Percentiles rank a stretch among this genome's conserved stretches.
phyloP scores from a whole-genome alignment of 2,888 invertebrate genomes.

The Papilio demoleus region DNA sequence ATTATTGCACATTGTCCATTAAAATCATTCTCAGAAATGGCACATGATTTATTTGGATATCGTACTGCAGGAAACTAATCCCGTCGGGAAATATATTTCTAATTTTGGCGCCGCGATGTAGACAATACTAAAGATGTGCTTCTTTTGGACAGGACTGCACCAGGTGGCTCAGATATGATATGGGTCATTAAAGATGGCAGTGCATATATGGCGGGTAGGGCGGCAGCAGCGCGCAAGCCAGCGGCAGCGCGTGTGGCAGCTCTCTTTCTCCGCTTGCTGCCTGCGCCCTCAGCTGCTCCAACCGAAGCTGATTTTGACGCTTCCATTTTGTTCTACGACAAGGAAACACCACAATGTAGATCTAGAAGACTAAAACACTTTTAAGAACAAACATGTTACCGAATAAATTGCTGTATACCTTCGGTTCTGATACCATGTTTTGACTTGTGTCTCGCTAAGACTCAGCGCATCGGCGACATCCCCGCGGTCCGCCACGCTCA shows the following conservation, averaged over 20 bases:
- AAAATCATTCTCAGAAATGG: neutral
- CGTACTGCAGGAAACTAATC: neutral
- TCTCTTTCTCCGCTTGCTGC: conserved; percentile 88
- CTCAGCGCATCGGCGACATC: conserved; percentile 96
- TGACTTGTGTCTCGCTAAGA: conserved; percentile 96
- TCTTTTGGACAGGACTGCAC: neutral
- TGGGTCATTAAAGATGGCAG: conserved; percentile 67
- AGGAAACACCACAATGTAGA: conserved; percentile 1
- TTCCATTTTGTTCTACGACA: conserved; percentile 92
- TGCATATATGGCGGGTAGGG: conserved; percentile 79
- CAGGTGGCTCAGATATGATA: neutral
- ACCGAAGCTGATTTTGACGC: conserved; percentile 92
- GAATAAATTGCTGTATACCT: conserved; percentile 78
- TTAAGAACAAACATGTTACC: neutral
- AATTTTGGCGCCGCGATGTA: neutral
- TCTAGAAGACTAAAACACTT: neutral
- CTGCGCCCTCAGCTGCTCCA: conserved; percentile 94
- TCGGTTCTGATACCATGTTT: conserved; percentile 97
- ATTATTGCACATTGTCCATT: conserved; percentile 33
- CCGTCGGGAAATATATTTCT: neutral
- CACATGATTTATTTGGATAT: neutral
- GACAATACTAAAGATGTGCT: neutral
- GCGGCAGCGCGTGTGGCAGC: conserved; percentile 68
- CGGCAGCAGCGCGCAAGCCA: conserved; percentile 74
- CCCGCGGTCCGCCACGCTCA: conserved; percentile 96